phyloP scores from a whole-genome alignment of 2,797 vertebrate genomes.

The Hipposideros larvatus region DNA sequence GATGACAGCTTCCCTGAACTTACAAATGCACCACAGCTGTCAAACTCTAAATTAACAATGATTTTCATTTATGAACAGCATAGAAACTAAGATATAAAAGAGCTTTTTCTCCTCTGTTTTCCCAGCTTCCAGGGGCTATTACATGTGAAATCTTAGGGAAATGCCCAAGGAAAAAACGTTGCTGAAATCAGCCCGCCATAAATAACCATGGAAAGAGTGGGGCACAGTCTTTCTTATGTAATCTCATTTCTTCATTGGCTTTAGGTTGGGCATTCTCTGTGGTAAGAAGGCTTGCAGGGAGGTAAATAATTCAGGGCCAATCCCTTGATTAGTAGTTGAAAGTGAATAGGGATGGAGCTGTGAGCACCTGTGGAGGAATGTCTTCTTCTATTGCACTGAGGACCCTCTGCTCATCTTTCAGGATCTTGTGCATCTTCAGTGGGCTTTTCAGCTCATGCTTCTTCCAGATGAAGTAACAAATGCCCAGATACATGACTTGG shows the following conservation, averaged over 20 bases:
- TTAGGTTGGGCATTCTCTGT: neutral
- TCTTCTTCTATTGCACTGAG: neutral
- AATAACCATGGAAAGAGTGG: neutral
- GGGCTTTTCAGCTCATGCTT: neutral
- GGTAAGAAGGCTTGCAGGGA: neutral
- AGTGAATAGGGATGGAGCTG: neutral
- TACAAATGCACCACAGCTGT: conserved; percentile 88
- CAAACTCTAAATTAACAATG: conserved; percentile 86
- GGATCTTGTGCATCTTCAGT: neutral
- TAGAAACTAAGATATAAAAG: conserved; percentile 81
- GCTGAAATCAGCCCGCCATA: conserved; percentile 23
- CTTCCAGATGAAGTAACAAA: neutral
- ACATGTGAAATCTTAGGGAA: conserved; percentile 60
- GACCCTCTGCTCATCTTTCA: neutral
- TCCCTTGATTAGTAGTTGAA: neutral
- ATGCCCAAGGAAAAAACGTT: conserved; percentile 48
- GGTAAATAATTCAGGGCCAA: neutral
- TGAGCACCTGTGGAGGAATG: neutral
- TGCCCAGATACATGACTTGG: neutral
- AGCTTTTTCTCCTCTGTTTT: conserved; percentile 57
- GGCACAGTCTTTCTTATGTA: neutral
- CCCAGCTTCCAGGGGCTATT: conserved; percentile 55
- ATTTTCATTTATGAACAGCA: conserved; percentile 87
- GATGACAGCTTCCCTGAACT: conserved; percentile 87
- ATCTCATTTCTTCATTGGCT: neutral